Evolutionary conservation across 1,140 invertebrate species (phyloP), one percentile per base, ranked within the genome.

Genomic region (Zaprionus tsacasi): DNA sequence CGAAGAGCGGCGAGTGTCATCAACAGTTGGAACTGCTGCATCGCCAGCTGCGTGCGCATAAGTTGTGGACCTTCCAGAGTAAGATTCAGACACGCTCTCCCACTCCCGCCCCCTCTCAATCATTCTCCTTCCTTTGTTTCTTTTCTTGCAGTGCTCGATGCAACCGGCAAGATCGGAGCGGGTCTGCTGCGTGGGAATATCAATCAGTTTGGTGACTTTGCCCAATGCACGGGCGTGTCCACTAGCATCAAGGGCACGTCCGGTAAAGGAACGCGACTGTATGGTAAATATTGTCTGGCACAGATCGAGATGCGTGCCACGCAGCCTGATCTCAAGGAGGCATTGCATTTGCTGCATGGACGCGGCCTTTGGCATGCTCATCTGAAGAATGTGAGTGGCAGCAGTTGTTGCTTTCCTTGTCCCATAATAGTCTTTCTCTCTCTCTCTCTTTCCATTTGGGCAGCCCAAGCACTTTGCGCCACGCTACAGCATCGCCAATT

Each of bases 31-130:
- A 95, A 89, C 95, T 95, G 78, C 94, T 95, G 71, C 91, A 95
- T 65, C 93, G 94, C 67, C 95, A 96, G 91, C 92, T 96, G 75
- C 94, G 94, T 38, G 94, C 94, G 33, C 94, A 94, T 56, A 95
- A 95, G 92, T 78, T 96, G 58, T 96, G 95, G 95, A 95, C 95
- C 54, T 91, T 96, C 71, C 95, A 95, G 93, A 96, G 95, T 95
- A 93, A 35, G 55, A 3, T 10, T 2, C 30, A 33, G 1, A 1
- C 27, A 33, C 25, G 58, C 27, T 2, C 43, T 38, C 60, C n/a
- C n/a, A n/a, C n/a, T n/a, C 35, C 6, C 30, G 33, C 52, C 43
- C 12, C 10, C 21, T 10, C 30, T 56, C 17, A 8, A 15, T 48
- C 17, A 21, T 21, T 21, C 10, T 36, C 8, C 38, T 36, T 60